Percentiles rank a stretch among this genome's conserved stretches.
phyloP scores from a whole-genome alignment of 2,113 vertebrate species.

The Ciconia boyciana region DNA sequence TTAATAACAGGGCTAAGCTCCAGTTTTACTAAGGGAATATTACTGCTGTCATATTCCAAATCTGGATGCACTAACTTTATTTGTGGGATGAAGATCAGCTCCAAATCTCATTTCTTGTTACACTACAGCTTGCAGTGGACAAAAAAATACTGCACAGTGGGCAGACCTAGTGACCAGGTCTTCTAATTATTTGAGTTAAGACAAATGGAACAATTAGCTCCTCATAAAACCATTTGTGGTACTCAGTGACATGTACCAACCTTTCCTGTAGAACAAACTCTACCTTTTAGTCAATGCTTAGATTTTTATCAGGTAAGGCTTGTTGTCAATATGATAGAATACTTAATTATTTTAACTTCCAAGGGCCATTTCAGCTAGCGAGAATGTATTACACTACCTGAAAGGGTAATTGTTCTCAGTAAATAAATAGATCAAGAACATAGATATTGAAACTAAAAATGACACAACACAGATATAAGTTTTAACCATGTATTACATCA shows the following conservation, averaged over 20 bases:
- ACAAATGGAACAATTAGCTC: conserved; percentile 34
- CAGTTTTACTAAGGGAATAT: conserved; percentile 64
- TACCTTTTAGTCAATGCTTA: conserved; percentile 2
- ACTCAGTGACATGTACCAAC: not conserved
- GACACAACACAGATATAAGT: not conserved
- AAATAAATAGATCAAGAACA: conserved; percentile 43
- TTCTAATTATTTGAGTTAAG: conserved; percentile 45
- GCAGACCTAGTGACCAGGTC: not conserved
- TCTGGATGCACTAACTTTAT: conserved; percentile 70
- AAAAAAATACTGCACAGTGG: not conserved
- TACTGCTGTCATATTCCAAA: conserved; percentile 71
- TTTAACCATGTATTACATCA: not conserved
- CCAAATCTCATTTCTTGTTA: conserved; percentile 44
- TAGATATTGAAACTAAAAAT: not conserved
- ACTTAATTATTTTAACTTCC: conserved; percentile 35
- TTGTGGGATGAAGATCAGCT: conserved; percentile 42
- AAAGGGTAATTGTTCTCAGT: not conserved
- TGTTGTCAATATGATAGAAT: conserved; percentile 29
- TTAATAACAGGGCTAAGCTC: conserved; percentile 74
- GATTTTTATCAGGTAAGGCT: not conserved
- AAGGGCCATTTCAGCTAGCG: not conserved
- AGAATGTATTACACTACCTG: conserved; percentile 5
- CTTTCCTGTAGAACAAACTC: conserved; percentile 17
- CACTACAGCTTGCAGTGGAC: not conserved
- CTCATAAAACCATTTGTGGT: conserved; percentile 7